Percentiles rank a stretch among this genome's conserved stretches.
phyloP scores from a whole-genome alignment of 1,140 invertebrate species.

The Sycophila sp. region DNA sequence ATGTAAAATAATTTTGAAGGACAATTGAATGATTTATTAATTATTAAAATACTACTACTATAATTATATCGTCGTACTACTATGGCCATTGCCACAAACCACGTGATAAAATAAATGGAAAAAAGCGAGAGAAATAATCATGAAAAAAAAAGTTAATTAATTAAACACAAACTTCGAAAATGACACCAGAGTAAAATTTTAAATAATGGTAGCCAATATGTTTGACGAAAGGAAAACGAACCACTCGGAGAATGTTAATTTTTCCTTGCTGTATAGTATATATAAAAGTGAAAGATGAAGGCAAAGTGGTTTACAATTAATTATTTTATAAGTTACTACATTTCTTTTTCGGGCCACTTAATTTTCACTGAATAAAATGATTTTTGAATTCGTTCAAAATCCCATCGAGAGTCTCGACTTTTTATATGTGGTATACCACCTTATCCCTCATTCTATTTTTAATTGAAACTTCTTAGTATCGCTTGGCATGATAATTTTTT shows the following conservation, averaged over 20 bases:
- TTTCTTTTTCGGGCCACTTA: slow-evolving; percentile 25
- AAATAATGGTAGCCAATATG: slow-evolving; percentile 32
- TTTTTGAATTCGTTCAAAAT: slow-evolving; percentile 35
- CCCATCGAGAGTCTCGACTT: neutral
- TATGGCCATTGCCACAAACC: slow-evolving; percentile 31
- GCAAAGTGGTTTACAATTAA: slow-evolving; percentile 27
- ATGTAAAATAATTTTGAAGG: slow-evolving; percentile 65
- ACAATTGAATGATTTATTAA: slow-evolving; percentile 62
- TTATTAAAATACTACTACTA: slow-evolving; percentile 45
- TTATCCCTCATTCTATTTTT: too few relatives aligned
- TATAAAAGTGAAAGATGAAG: slow-evolving; percentile 5
- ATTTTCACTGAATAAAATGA: slow-evolving; percentile 37
- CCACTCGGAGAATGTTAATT: slow-evolving; percentile 27
- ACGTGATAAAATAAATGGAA: slow-evolving; percentile 29
- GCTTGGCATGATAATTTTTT: too few relatives aligned
- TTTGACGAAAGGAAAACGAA: slow-evolving; percentile 19
- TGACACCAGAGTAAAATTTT: slow-evolving; percentile 26
- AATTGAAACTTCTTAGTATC: too few relatives aligned
- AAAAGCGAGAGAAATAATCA: slow-evolving; percentile 16
- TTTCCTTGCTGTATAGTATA: slow-evolving; percentile 33
- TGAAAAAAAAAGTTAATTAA: slow-evolving; percentile 21
- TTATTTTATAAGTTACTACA: slow-evolving; percentile 31
- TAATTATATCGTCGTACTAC: slow-evolving; percentile 38
- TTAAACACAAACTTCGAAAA: slow-evolving; percentile 17
- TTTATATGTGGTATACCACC: too few relatives aligned